Percentiles rank a stretch among this genome's conserved stretches.
Conservation (phyloP, 2,113 vertebrate genomes). For the Todiramphus chloris region DNA sequence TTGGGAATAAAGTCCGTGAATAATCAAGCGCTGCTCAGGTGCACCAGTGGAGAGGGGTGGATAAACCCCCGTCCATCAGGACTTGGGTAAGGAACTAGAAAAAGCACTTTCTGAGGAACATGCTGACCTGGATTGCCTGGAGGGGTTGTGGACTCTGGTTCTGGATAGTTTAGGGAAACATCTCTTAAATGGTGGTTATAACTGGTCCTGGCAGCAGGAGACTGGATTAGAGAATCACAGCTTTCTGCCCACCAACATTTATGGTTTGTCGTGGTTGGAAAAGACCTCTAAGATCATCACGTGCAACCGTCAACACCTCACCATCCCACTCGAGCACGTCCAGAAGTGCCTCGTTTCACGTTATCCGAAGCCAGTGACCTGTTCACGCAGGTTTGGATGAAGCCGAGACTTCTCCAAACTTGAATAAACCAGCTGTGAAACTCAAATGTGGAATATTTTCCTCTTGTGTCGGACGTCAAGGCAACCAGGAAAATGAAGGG, state of each 20-base stretch:
- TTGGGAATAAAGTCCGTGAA: conserved; percentile 1
- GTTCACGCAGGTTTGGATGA: neutral
- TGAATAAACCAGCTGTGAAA: neutral
- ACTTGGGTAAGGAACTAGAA: neutral
- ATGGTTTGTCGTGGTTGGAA: neutral
- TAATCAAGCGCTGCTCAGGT: neutral
- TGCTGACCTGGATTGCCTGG: neutral
- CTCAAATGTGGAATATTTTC: neutral
- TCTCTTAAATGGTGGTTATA: neutral
- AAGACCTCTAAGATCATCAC: no score
- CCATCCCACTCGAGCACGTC: no score
- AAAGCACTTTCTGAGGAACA: neutral
- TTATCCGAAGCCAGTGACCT: neutral
- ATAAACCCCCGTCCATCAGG: neutral
- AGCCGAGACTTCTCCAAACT: neutral
- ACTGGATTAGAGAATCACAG: neutral
- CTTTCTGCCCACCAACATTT: neutral
- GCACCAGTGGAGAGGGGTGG: neutral
- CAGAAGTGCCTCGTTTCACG: neutral
- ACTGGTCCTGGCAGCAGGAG: neutral
- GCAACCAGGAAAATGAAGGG: neutral
- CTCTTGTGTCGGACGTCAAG: neutral
- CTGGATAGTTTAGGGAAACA: neutral
- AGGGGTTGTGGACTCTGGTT: neutral
- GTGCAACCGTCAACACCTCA: no score